Evolutionary conservation across 2,113 vertebrate genomes (phyloP), one percentile per base, ranked within the genome.

Genomic region (Phalacrocorax brasilianus): DNA sequence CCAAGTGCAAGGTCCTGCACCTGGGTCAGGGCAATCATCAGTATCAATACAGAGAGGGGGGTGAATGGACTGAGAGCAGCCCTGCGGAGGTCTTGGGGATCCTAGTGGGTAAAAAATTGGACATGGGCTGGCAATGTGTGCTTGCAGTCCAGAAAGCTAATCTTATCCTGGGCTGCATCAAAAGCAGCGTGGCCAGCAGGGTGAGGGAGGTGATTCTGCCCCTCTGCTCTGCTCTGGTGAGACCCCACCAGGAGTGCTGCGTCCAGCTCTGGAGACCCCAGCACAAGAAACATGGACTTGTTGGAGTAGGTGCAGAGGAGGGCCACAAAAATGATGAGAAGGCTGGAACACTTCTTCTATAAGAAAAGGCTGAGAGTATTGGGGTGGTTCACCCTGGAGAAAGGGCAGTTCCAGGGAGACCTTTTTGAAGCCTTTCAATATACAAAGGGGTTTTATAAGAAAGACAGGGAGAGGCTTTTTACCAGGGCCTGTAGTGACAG

Each of bases 401-500:
- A 58, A 8, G 38, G 16, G 45, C 38, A 12, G 30, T 3, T 28
- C 13, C 2, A 2, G 5, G 27, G 2, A 70, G 1, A 78, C 13
- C 5, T 52, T 70, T 9, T 11, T 38, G 21, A 4, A 38, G 11
- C 26, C 14, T 61, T 61, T 45, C 38, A 17, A 3, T 45, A 38
- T 10, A 5, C 15, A 28, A 19, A 40, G 6, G 12, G 2, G 24
- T 5, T 24, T 72, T 72, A 14, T 16, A n/a, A 65, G 19, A 72
- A 63, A 49, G 24, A 32, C 6, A 11, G 24, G 33, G 26, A 42
- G n/a, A 65, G 10, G 50, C 8, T 8, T 58, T 49, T 58, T 50
- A 49, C 10, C 16, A 73, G 22, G 11, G 17, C 6, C 35, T 66
- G 6, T 21, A 50, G n/a, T 42, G 24, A 44, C 6, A 42, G 12